phyloP scores from a whole-genome alignment of 2,888 invertebrate species.

The Cybosia mesomella region DNA sequence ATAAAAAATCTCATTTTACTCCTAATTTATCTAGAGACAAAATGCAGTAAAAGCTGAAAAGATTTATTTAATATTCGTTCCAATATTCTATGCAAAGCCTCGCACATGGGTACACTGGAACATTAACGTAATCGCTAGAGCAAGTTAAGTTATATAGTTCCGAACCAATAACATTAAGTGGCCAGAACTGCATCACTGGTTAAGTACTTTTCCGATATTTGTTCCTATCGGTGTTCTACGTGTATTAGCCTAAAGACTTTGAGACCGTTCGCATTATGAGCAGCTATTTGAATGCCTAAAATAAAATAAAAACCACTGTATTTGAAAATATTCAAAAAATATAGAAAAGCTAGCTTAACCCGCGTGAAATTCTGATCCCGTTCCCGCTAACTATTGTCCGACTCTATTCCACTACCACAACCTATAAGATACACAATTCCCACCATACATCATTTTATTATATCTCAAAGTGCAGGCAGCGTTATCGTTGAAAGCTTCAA shows the following conservation, averaged over 20 bases:
- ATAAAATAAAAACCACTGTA: neutral
- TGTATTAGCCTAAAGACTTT: conserved; percentile 50
- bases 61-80: neutral
- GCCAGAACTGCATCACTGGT: conserved; percentile 64
- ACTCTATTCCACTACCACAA: too few relatives aligned
- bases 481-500: too few relatives aligned
- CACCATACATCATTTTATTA: too few relatives aligned
- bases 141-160: conserved; percentile 35
- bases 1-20: too few relatives aligned
- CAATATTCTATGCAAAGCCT: neutral
- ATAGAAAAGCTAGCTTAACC: too few relatives aligned
- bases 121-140: conserved; percentile 36
- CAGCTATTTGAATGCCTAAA: conserved; percentile 20
- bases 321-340: too few relatives aligned
- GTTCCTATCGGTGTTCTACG: conserved; percentile 70
- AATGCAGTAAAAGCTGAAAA: neutral
- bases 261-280: conserved; percentile 21
- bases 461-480: too few relatives aligned
- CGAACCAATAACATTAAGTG: conserved; percentile 62
- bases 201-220: conserved; percentile 76
- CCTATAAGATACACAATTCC: too few relatives aligned
- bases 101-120: conserved; percentile 11
- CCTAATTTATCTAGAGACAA: neutral
- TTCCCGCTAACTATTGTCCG: too few relatives aligned
- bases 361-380: too few relatives aligned